Percentiles rank a stretch among this genome's conserved stretches.
Conservation (phyloP, 2,797 vertebrate species). For the Threskiornis aethiopicus region DNA sequence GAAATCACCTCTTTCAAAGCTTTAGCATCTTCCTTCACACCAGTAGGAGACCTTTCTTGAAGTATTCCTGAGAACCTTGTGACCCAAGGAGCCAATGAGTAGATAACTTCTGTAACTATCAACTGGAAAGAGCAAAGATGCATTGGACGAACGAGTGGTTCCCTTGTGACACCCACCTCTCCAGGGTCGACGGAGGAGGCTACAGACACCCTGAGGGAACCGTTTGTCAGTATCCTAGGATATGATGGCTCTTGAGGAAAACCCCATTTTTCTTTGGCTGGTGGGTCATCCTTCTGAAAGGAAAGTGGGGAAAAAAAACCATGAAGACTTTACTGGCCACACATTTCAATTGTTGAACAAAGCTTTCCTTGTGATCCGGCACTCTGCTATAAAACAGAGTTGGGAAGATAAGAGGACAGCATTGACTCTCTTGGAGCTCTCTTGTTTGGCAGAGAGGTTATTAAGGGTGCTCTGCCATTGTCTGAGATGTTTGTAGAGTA, state of each 20-base stretch:
- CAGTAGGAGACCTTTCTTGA: neutral
- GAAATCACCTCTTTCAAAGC: neutral
- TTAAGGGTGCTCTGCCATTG: neutral
- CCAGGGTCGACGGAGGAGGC: neutral
- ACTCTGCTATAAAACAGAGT: neutral
- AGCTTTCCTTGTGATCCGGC: neutral
- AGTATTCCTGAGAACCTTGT: neutral
- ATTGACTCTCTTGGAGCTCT: neutral
- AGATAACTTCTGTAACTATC: neutral
- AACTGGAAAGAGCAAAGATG: neutral
- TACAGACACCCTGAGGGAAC: neutral
- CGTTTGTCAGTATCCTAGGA: neutral
- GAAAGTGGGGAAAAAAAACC: neutral
- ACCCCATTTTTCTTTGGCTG: neutral
- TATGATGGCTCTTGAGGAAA: neutral
- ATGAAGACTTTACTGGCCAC: neutral
- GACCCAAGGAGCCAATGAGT: neutral
- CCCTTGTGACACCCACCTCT: neutral
- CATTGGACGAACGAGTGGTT: fast-evolving
- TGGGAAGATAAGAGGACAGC: neutral
- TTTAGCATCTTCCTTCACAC: neutral
- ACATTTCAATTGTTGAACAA: neutral
- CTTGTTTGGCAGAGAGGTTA: neutral
- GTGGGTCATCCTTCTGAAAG: neutral
- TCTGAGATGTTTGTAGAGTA: neutral